These are phyloP conservation scores for Campopleginae sp. DNA, from an alignment of 2,888 invertebrate species.

Conservation along the genomic window DNA sequence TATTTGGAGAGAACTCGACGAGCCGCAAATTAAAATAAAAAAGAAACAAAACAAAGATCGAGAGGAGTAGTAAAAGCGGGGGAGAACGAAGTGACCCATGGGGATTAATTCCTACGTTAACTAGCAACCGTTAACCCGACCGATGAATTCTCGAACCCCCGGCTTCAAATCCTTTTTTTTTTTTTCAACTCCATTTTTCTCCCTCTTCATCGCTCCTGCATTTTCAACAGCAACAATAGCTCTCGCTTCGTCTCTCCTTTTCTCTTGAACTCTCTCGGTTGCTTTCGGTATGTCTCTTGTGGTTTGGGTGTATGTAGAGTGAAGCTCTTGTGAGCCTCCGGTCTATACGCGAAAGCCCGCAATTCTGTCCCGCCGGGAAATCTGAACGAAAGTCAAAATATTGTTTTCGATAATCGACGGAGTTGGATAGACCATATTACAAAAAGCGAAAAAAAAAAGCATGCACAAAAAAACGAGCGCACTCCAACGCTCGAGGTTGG, in stretches of 20 bases:
- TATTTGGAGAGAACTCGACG: slow-evolving; percentile 40
- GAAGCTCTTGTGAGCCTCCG: slow-evolving; percentile 52
- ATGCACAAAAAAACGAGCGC: slow-evolving; percentile 23
- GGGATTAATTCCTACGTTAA: slow-evolving; percentile 71
- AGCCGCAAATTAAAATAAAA: slow-evolving; percentile 45
- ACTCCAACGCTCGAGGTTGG: slow-evolving; percentile 34
- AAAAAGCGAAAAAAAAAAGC: slow-evolving; percentile 38
- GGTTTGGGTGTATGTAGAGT: slow-evolving; percentile 42
- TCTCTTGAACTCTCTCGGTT: slow-evolving; percentile 15
- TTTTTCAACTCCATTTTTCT: slow-evolving; percentile 56
- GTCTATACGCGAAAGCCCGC: slow-evolving; percentile 50
- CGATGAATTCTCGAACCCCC: slow-evolving; percentile 66
- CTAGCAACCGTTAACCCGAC: slow-evolving; percentile 68
- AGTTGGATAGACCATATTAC: slow-evolving; percentile 67
- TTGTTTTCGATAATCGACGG: slow-evolving; percentile 71
- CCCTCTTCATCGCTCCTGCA: slow-evolving; percentile 35
- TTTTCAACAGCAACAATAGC: slow-evolving; percentile 53
- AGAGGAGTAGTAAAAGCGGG: slow-evolving; percentile 34
- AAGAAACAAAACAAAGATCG: slow-evolving; percentile 28
- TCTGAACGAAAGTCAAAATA: slow-evolving; percentile 70
- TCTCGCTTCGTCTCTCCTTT: slow-evolving; percentile 7
- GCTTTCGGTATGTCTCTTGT: slow-evolving; percentile 25
- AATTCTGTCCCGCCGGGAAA: slow-evolving; percentile 68
- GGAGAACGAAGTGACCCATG: slow-evolving; percentile 59
- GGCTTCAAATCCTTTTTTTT: slow-evolving; percentile 10